These are phyloP conservation scores for Saccostrea echinata DNA, from an alignment of 1,140 invertebrate genomes.

Conservation along the genomic window DNA sequence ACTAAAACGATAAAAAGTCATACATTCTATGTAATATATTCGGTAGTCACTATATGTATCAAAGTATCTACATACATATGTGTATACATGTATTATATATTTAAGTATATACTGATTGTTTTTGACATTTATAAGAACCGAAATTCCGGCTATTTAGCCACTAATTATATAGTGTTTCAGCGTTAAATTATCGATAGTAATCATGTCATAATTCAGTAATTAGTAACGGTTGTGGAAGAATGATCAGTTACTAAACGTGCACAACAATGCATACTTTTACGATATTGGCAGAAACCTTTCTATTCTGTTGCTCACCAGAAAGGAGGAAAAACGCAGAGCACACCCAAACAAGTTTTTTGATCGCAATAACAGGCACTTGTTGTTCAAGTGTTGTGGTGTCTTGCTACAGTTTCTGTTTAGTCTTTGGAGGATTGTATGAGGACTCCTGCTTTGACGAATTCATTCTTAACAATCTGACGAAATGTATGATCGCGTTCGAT, in stretches of 20 bases:
- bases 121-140: slow-evolving; percentile 10
- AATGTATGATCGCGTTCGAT: neutral
- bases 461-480: too few relatives aligned
- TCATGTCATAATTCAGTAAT: slow-evolving; percentile 2
- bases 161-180: neutral
- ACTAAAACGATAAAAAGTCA: neutral
- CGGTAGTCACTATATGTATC: neutral
- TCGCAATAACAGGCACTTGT: neutral
- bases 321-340: neutral
- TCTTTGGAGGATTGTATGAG: neutral
- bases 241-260: neutral
- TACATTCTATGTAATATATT: neutral
- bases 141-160: neutral
- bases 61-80: neutral
- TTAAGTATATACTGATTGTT: neutral
- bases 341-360: neutral
- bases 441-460: too few relatives aligned
- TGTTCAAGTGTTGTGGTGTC: neutral
- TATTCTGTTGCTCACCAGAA: neutral
- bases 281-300: neutral
- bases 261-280: neutral
- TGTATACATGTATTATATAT: neutral
- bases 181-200: slow-evolving; percentile 21
- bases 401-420: neutral
- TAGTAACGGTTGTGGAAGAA: neutral